Conservation (phyloP, 1,140 invertebrate genomes). For the Ylistrum balloti region DNA sequence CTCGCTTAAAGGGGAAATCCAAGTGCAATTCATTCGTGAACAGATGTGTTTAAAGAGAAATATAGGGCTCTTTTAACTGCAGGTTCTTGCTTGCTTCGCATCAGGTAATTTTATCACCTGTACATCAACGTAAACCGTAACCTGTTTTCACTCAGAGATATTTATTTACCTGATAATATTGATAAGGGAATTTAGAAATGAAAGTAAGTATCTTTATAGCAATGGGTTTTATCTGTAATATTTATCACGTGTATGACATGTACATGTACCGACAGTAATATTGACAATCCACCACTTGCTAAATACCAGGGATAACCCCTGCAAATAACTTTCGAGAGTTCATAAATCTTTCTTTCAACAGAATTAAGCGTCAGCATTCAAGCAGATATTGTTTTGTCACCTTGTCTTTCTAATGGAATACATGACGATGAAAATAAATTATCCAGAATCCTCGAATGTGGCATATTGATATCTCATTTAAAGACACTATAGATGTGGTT, state of each 20-base stretch:
- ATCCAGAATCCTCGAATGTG: too few species aligned
- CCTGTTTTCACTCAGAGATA: conserved; percentile 2
- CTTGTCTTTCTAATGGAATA: too few species aligned
- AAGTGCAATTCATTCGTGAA: background rate
- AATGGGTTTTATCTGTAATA: background rate
- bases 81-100: background rate
- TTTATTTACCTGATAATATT: background rate
- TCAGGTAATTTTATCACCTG: background rate
- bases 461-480: background rate
- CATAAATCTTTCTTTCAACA: background rate
- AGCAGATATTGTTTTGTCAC: background rate
- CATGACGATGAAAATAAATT: too few species aligned
- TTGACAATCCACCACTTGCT: background rate
- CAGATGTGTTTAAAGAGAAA: background rate
- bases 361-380: background rate
- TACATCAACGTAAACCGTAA: background rate
- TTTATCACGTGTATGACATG: background rate
- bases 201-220: background rate
- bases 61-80: background rate
- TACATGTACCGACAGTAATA: background rate
- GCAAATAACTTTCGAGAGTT: background rate
- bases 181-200: background rate
- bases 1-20: background rate
- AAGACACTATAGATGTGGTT: background rate
- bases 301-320: background rate